phyloP scores from a whole-genome alignment of 2,888 invertebrate species.

The Ophonus ardosiacus region DNA sequence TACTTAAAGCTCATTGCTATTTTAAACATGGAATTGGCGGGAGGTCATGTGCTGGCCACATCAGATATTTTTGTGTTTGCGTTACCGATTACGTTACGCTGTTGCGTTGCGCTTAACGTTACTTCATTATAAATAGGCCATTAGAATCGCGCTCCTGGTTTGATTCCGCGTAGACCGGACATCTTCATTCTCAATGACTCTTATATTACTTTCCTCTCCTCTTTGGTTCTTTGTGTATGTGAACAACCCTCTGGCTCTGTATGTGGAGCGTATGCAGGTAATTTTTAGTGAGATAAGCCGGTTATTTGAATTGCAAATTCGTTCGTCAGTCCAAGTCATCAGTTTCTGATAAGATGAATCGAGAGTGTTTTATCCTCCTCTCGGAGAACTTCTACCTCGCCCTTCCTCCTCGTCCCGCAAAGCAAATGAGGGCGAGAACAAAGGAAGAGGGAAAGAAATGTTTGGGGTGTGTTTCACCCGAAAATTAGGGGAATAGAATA shows the following conservation, averaged over 20 bases:
- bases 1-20: too few relatives aligned
- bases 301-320: conserved; percentile 3
- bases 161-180: too few relatives aligned
- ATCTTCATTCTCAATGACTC: too few relatives aligned
- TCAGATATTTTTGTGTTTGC: too few relatives aligned
- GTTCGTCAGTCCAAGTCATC: conserved; percentile 8
- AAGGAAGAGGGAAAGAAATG: background rate
- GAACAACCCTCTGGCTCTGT: background rate
- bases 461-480: background rate
- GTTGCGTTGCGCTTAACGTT: too few relatives aligned
- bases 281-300: conserved; percentile 8
- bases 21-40: too few relatives aligned
- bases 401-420: background rate
- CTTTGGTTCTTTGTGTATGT: background rate
- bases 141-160: too few relatives aligned
- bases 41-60: too few relatives aligned
- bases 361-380: conserved; percentile 5
- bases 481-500: background rate
- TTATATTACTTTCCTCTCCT: too few relatives aligned
- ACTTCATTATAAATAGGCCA: too few relatives aligned
- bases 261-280: background rate
- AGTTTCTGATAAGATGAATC: conserved; percentile 14
- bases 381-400: background rate
- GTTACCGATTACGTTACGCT: too few relatives aligned
- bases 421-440: background rate